These are phyloP conservation scores for Pogonomyrmex californicus DNA, from an alignment of 1,140 invertebrate species.

Conservation along the genomic window DNA sequence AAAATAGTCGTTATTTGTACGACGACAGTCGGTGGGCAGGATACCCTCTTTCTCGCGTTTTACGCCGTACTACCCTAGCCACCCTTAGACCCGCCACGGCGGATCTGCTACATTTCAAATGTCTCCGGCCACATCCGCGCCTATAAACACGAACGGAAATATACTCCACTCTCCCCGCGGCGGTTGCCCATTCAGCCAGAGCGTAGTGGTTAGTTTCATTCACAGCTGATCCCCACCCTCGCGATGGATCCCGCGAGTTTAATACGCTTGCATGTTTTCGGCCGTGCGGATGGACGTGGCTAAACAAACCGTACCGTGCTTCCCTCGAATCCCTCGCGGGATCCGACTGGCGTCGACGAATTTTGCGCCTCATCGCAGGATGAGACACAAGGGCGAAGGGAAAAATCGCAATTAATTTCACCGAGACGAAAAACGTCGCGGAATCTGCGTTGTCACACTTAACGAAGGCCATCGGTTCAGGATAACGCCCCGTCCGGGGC, in stretches of 20 bases:
- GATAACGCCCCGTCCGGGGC: background rate
- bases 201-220: constrained; percentile 82
- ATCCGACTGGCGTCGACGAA: background rate
- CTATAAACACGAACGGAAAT: constrained; percentile 81
- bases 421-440: background rate
- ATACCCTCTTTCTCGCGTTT: constrained; percentile 15
- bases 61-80: constrained; percentile 15
- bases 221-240: constrained; percentile 77
- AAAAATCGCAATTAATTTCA: background rate
- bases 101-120: constrained; percentile 81
- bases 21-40: constrained; percentile 65
- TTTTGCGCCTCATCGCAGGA: background rate
- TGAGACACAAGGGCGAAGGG: no score
- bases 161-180: constrained; percentile 61
- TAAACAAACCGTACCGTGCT: constrained; percentile 69
- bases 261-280: constrained; percentile 66
- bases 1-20: constrained; percentile 71
- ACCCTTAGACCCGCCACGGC: constrained; percentile 31
- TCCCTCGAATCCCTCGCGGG: no score
- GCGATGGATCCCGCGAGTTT: constrained; percentile 25
- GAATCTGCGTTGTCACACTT: constrained; percentile 17
- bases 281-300: constrained; percentile 65
- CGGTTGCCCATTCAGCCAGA: constrained; percentile 72
- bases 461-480: background rate
- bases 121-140: constrained; percentile 73